Base-by-base conservation (phyloP, 2,113 vertebrate genomes). In the Erinaceus europaeus region DNA sequence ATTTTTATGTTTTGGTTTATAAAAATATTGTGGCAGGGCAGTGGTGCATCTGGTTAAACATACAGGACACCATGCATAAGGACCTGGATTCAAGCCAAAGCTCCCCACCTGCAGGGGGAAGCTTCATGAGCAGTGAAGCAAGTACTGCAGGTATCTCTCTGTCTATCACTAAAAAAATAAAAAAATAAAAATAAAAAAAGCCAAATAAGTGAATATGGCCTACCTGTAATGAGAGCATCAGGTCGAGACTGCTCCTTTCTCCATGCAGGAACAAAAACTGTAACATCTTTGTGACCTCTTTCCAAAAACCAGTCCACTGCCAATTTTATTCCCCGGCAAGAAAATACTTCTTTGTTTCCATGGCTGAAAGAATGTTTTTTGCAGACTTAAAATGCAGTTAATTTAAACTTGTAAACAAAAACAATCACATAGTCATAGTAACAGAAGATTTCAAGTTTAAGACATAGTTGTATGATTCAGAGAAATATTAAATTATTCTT, bases 321-420 rank as follows among this genome's bases (percentile, higher is more conserved):
- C 95, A 99, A 94, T 96, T 98, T 98, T 96, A 99, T 99, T 94
- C 99, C 99, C 94, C 98, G 98, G 96, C 99, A 99, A 89, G 99
- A 99, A 97, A 99, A 99, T 40, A 99, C 98, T 97, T 99, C 99
- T 96, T 99, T 99, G 98, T 99, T 99, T 95, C 99, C 99, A 0
- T 99, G 99, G 97, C 99, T 99, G 95, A 95, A 97, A 98, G 80
- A 92, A 86, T 69, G 91, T 90, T 94, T n/a, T 94, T 57, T 83
- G 74, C 82, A 90, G 11, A 90, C 6, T 89, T 94, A 57, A 82
- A 61, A 76, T 32, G 90, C 34, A 72, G 59, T 72, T 65, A 69
- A 71, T 73, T 80, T 21, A 80, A 38, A 32, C 65, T 11, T 71
- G 8, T 76, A 87, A 71, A 67, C 8, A 57, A 29, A 84, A 71